Evolutionary conservation across 2,113 vertebrate genomes (phyloP).

Genomic region (Archilochus colubris): DNA sequence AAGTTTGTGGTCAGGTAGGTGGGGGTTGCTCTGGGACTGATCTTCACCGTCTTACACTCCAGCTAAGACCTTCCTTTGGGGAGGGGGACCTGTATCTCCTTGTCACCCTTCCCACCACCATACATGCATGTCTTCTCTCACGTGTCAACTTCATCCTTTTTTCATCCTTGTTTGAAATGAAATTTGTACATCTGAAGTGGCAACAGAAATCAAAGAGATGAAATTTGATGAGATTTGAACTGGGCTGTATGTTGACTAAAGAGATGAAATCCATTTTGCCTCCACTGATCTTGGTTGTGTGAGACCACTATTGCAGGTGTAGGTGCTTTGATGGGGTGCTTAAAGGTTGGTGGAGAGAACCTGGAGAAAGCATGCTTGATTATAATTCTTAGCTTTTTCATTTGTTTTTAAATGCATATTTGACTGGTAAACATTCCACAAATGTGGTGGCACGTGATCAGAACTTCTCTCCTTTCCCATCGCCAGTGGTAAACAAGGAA

Average conservation of each 20-base stretch:
- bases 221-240: neutral
- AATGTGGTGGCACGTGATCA: neutral
- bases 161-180: neutral
- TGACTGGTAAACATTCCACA: neutral
- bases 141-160: neutral
- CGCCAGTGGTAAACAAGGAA: neutral
- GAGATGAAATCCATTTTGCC: neutral
- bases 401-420: neutral
- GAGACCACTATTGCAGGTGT: neutral
- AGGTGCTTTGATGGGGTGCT: neutral
- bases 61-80: neutral
- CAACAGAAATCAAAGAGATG: neutral
- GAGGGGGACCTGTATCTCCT: neutral
- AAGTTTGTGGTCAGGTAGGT: neutral
- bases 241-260: neutral
- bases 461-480: neutral
- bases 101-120: neutral
- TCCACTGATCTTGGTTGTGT: neutral
- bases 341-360: neutral
- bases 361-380: fast-evolving
- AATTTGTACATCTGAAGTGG: neutral
- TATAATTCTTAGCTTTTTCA: neutral
- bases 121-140: neutral
- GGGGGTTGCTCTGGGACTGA: neutral
- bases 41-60: neutral